Conservation (phyloP, 2,888 invertebrate genomes). For the Perizoma affinitatum region DNA sequence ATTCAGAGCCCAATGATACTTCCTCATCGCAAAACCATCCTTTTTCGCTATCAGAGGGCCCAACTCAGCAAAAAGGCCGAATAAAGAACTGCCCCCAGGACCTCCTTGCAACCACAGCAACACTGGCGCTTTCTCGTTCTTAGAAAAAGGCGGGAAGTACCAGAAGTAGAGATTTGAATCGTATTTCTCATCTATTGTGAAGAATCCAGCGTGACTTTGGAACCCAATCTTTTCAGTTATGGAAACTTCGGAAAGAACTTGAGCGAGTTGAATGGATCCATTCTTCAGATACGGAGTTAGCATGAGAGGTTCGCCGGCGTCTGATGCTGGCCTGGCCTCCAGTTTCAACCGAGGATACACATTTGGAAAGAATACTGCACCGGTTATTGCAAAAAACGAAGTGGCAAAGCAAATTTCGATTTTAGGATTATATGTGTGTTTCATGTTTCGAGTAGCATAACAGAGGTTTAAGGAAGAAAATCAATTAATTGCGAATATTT, state of each 20-base stretch:
- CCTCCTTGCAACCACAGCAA: conserved; percentile 85
- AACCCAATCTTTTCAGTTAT: conserved; percentile 67
- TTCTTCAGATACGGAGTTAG: conserved; percentile 84
- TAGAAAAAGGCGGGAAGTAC: conserved; percentile 84
- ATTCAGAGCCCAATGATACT: conserved; percentile 84
- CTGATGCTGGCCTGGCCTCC: conserved; percentile 41
- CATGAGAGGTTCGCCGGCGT: conserved; percentile 76
- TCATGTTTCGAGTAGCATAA: conserved; percentile 5
- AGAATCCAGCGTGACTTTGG: conserved; percentile 84
- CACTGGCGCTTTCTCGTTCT: conserved; percentile 70
- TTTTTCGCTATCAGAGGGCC: conserved; percentile 82
- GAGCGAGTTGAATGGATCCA: conserved; percentile 76
- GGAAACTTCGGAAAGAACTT: conserved; percentile 63
- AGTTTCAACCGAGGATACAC: conserved; percentile 67
- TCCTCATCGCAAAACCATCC: conserved; percentile 62
- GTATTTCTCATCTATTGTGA: conserved; percentile 84
- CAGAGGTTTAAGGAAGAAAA: background rate
- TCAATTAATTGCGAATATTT: background rate
- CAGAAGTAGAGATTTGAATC: conserved; percentile 86
- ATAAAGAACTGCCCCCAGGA: conserved; percentile 82
- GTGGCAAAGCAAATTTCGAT: background rate
- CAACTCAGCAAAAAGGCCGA: conserved; percentile 83
- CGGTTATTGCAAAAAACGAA: conserved; percentile 4
- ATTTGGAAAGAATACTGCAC: conserved; percentile 33
- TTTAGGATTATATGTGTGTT: background rate